Evolutionary conservation across 2,888 invertebrate species (phyloP), one percentile per base, ranked within the genome.

Genomic region (Amiota communis): DNA sequence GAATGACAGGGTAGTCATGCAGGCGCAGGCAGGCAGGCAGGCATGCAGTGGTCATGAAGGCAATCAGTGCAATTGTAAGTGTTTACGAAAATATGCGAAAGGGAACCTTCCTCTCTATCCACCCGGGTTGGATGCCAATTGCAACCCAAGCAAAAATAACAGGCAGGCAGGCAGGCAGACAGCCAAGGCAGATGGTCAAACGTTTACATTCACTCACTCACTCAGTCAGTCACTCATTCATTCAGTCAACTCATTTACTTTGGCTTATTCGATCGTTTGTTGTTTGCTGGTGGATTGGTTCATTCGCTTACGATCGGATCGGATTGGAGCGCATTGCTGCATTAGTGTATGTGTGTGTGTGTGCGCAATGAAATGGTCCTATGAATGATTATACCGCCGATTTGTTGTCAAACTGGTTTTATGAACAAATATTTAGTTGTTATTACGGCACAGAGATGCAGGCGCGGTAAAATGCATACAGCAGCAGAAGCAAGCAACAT

Each of bases 361-460:
- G n/a, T 8, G 17, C 36, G 61, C 13, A 63, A 63, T 46, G 63
- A 36, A 23, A 36, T 63, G 51, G 20, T 51, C 67, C 53, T 68
- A 53, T 68, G 67, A 68, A 68, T 68, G 67, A 68, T 68, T 68
- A 68, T 68, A 53, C 67, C 51, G 51, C 79, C 84, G 83, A 83
- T 83, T 83, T 85, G 83, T 83, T 83, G 83, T 83, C 83, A 83
- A 83, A 83, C 83, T 83, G 83, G 83, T 83, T 83, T 83, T 78
- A 82, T 36, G 36, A 36, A 36, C 82, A 83, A 85, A 83, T 85
- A 83, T 84, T 85, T 17, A 59, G 59, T 20, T 59, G 59, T 17
- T 59, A 20, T 17, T 68, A 53, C 36, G 67, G 67, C 65, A 63
- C 13, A 10, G 57, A 15, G 53, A 12, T 53, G 15, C 15, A 15